Evolutionary conservation across 2,888 invertebrate genomes (phyloP), one percentile per base, ranked within the genome.

Genomic region (Lasioglossum lativentre): DNA sequence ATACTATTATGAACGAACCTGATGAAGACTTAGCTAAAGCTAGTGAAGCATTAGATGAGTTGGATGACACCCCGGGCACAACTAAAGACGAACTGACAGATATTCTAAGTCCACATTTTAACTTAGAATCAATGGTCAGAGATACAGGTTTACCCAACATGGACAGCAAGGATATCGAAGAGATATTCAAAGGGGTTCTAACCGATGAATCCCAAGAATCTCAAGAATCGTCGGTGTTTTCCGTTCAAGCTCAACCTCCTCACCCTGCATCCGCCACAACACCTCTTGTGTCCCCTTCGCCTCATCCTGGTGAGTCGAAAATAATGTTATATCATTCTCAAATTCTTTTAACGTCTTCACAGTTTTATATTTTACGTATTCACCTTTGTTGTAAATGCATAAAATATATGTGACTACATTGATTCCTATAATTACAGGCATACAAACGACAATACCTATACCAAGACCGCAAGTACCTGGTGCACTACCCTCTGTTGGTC

Each of bases 81-180:
- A 96, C 96, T 82, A 98, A 98, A 95, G 97, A 98, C 95, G 97
- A 97, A 94, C 94, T 97, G 47, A 96, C 96, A 77, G 97, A 97
- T 93, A 96, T 97, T 90, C 95, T 97, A 72, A 96, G 96, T 90
- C 96, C 96, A n/a, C 96, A 97, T 93, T 97, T 98, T 90, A 97
- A 97, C 93, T 94, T 98, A 82, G 98, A 98, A 93, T 97, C 97
- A 2, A 97, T 97, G 96, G 97, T 96, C 79, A 95, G 96, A 47
- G 97, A 97, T 86, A 96, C 97, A 2, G 96, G 96, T 73, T 95
- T 98, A 83, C 97, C 98, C 1, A 98, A 98, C 91, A 98, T 98
- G 96, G 98, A 98, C 95, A 97, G 97, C 93, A 98, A 98, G 94
- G 98, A 98, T 91, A 98, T 98, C 1, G 98, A 98, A 93, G 98